Base-by-base conservation (phyloP, 1,140 invertebrate genomes). In the Octopus bimaculoides region DNA sequence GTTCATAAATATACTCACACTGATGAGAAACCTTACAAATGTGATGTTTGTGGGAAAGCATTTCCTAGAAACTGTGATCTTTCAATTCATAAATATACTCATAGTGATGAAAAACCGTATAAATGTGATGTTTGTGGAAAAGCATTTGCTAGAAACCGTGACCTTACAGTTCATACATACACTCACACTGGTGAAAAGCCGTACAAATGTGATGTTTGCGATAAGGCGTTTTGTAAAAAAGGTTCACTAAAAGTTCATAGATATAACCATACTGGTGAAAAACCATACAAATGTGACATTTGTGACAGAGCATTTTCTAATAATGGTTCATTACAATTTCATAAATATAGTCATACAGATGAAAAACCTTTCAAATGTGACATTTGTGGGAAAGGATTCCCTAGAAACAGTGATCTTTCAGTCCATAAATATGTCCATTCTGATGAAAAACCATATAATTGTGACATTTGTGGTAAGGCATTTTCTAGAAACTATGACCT, bases 271-370 rank as follows among this genome's bases (percentile, higher is more conserved):
- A 81, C 82, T 4, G 82, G 82, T 5, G 82, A 83, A 73, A 83
- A 80, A 17, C 95, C 95, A 0, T 95, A 97, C 91, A 96, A 96
- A 85, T 96, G 95, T 87, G 94, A 94, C 0, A 94, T 95, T 0
- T 97, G 95, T 90, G 93, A 94, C 81, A 92, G 95, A 75, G 5
- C 74, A 17, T 75, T 75, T 75, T 52, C 74, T 52, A 52, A 14
- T 7, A 89, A 90, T 5, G 90, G 89, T 83, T 90, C 91, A 82
- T 83, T 91, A 10, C 86, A 89, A 10, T 82, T 91, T 56, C 90
- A 91, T 79, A 83, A 88, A 4, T 82, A 89, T 61, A 91, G 89
- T 77, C 90, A 91, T 79, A 89, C 89, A 0, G 90, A 89, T 14
- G 89, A 91, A 82, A 91, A 90, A 82, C 90, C 89, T 10, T 91